Conservation (phyloP, 2,113 vertebrate species). For the Brachyhypopomus occidentalis region DNA sequence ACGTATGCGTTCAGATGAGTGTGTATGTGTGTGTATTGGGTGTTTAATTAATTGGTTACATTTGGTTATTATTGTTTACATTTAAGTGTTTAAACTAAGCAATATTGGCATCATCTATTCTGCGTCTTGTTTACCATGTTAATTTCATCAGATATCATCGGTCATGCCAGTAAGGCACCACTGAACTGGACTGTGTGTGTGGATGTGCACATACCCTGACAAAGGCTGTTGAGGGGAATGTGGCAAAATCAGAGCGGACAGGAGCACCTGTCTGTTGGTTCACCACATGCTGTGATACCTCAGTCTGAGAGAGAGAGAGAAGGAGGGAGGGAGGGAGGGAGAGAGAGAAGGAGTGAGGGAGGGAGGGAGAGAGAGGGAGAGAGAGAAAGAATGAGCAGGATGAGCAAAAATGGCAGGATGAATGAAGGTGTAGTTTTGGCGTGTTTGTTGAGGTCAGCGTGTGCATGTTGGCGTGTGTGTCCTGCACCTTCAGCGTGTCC, state of each 20-base stretch:
- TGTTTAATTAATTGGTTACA: too few species aligned
- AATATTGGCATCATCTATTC: too few species aligned
- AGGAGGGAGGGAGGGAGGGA: neutral
- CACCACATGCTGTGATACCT: slow-evolving; percentile 83
- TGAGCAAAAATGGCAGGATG: neutral
- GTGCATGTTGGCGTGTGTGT: neutral
- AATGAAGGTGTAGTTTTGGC: too few species aligned
- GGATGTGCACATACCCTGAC: slow-evolving; percentile 76
- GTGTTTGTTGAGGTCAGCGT: neutral
- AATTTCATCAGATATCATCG: too few species aligned
- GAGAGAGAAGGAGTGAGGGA: slow-evolving; percentile 7
- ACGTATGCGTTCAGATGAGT: too few species aligned
- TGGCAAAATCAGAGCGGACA: slow-evolving; percentile 82
- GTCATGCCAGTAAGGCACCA: neutral
- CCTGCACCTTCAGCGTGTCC: slow-evolving; percentile 84
- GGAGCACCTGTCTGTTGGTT: slow-evolving; percentile 80
- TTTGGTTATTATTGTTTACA: too few species aligned
- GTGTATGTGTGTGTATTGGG: too few species aligned
- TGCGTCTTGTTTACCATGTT: too few species aligned
- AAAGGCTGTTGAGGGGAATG: slow-evolving; percentile 85
- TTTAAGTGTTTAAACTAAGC: too few species aligned
- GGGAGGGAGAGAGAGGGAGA: slow-evolving; percentile 7
- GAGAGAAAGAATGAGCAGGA: neutral
- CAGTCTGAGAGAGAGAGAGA: slow-evolving; percentile 78
- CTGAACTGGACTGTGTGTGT: neutral